These are phyloP conservation scores for Drosophila hawaiiensis DNA, from an alignment of 2,888 invertebrate species.

Conservation along the genomic window DNA sequence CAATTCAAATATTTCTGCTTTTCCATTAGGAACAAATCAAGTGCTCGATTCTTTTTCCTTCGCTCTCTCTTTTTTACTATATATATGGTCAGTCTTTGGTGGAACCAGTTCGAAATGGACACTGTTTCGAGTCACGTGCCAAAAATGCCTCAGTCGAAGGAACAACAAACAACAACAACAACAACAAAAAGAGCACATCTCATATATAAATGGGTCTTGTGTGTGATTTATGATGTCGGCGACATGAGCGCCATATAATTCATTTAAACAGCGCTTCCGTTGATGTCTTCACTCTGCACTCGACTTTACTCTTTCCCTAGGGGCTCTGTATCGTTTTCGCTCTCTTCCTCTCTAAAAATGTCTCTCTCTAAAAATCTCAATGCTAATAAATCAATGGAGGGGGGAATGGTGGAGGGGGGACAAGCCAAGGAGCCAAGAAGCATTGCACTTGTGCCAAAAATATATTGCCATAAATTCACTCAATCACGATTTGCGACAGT, in stretches of 20 bases:
- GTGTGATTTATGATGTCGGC: conserved; percentile 67
- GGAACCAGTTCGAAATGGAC: conserved; percentile 11
- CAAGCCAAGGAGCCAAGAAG: conserved; percentile 30
- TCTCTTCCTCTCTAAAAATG: neutral
- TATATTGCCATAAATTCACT: conserved; percentile 63
- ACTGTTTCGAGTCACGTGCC: conserved; percentile 56
- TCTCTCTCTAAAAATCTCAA: neutral
- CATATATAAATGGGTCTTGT: conserved; percentile 60
- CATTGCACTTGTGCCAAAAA: conserved; percentile 56
- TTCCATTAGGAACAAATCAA: conserved; percentile 29
- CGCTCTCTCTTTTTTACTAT: neutral
- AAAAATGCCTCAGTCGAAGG: conserved; percentile 20
- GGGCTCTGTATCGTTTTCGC: conserved; percentile 4
- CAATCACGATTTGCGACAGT: conserved; percentile 73
- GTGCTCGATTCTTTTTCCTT: neutral
- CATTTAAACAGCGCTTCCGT: conserved; percentile 53
- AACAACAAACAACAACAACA: conserved; percentile 5
- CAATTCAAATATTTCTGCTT: conserved; percentile 1
- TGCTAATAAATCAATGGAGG: conserved; percentile 53
- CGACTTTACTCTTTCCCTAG: neutral
- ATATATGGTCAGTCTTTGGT: conserved; percentile 7
- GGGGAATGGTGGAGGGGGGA: too few relatives aligned
- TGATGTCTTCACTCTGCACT: conserved; percentile 27
- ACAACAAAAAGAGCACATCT: conserved; percentile 1
- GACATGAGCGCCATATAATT: conserved; percentile 68